Percentiles rank a stretch among this genome's conserved stretches.
phyloP scores from a whole-genome alignment of 2,113 vertebrate species.

The Megaceryle maxima region DNA sequence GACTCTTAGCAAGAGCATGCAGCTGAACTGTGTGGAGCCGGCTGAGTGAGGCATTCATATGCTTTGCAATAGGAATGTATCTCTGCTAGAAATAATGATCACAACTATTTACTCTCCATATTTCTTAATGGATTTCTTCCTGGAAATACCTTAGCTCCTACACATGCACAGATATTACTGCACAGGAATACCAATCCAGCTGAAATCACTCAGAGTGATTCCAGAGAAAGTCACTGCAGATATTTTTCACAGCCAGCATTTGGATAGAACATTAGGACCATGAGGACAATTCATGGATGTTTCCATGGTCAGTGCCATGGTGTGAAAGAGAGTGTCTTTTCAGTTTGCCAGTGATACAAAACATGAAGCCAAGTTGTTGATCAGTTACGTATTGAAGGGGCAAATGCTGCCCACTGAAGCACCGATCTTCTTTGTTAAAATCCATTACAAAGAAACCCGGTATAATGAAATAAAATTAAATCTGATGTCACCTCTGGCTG shows the following conservation, averaged over 20 bases:
- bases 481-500: neutral
- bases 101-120: neutral
- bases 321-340: neutral
- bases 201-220: neutral
- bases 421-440: neutral
- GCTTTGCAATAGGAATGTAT: neutral
- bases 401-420: neutral
- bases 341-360: neutral
- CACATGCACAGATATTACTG: neutral
- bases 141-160: neutral
- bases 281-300: neutral
- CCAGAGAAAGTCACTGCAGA: neutral
- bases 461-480: neutral
- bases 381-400: neutral
- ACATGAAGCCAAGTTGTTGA: accelerated
- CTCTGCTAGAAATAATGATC: neutral
- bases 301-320: neutral
- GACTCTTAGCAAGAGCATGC: neutral
- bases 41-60: neutral
- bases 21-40: neutral
- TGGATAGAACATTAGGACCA: neutral
- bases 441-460: neutral
- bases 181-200: neutral
- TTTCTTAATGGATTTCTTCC: neutral
- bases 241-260: neutral